phyloP scores from a whole-genome alignment of 2,797 vertebrate species.

The Bovichtus variegatus region DNA sequence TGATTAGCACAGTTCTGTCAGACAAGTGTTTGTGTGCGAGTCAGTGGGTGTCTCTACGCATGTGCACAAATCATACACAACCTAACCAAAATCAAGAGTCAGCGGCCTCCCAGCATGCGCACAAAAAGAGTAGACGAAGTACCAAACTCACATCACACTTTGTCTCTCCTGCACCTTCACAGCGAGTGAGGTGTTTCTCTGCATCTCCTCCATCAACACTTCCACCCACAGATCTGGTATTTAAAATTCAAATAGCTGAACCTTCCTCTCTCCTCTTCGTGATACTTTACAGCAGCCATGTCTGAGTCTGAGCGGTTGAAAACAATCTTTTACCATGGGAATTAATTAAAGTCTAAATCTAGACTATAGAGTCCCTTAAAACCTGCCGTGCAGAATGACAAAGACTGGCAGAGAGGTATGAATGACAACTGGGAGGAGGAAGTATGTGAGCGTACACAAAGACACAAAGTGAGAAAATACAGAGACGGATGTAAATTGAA shows the following conservation, averaged over 20 bases:
- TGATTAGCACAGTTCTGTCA: slow-evolving; percentile 35
- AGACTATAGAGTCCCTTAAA: slow-evolving; percentile 14
- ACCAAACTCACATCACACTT: neutral
- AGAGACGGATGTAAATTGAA: neutral
- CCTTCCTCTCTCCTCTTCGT: neutral
- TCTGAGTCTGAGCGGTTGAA: slow-evolving; percentile 22
- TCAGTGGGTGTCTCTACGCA: neutral
- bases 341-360: slow-evolving; percentile 66
- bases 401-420: slow-evolving; percentile 1
- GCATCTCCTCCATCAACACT: slow-evolving; percentile 8
- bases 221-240: slow-evolving; percentile 37
- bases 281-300: neutral
- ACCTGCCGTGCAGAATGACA: slow-evolving; percentile 1
- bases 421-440: neutral
- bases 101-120: neutral
- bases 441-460: neutral
- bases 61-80: neutral
- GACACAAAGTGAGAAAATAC: neutral
- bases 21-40: neutral
- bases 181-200: neutral
- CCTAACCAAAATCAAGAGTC: neutral
- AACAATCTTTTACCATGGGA: slow-evolving; percentile 63
- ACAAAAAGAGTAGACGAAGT: neutral
- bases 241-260: slow-evolving; percentile 36
- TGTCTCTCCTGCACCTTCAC: slow-evolving; percentile 4